phyloP scores from a whole-genome alignment of 2,113 vertebrate genomes.

The Urocynchramus pylzowi region DNA sequence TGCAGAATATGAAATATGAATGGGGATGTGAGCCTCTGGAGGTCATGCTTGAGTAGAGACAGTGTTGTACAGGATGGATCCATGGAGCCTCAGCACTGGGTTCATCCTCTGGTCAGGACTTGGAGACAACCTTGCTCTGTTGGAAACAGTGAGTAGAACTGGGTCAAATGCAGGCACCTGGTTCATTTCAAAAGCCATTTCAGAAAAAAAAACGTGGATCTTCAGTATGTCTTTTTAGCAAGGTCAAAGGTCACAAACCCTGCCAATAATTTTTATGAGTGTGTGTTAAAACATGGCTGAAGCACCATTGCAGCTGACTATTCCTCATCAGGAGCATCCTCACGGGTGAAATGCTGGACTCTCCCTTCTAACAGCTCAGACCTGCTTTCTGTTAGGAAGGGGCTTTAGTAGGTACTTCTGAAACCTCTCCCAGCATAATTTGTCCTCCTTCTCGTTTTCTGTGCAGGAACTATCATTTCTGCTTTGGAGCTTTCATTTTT shows the following conservation, averaged over 20 bases:
- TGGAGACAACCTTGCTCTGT: neutral
- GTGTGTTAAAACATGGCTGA: neutral
- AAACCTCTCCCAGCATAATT: neutral
- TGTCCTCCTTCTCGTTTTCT: neutral
- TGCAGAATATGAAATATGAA: constrained; percentile 44
- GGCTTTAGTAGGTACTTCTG: neutral
- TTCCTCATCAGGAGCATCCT: neutral
- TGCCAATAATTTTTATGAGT: neutral
- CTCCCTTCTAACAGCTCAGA: neutral
- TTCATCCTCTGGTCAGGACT: constrained; percentile 34
- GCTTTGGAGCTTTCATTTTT: too few species aligned
- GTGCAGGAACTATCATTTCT: neutral
- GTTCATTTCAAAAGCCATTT: neutral
- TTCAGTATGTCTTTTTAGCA: neutral
- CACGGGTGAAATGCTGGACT: fast-evolving
- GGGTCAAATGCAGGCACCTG: neutral
- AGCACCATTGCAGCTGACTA: neutral
- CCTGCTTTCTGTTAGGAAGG: neutral
- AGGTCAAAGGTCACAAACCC: neutral
- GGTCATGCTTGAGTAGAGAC: neutral
- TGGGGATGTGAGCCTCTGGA: neutral
- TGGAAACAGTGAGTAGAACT: neutral
- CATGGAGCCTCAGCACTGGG: neutral
- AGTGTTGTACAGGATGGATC: neutral
- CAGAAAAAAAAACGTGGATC: neutral